Evolutionary conservation across 2,888 invertebrate genomes (phyloP).

Genomic region (Belgica antarctica): DNA sequence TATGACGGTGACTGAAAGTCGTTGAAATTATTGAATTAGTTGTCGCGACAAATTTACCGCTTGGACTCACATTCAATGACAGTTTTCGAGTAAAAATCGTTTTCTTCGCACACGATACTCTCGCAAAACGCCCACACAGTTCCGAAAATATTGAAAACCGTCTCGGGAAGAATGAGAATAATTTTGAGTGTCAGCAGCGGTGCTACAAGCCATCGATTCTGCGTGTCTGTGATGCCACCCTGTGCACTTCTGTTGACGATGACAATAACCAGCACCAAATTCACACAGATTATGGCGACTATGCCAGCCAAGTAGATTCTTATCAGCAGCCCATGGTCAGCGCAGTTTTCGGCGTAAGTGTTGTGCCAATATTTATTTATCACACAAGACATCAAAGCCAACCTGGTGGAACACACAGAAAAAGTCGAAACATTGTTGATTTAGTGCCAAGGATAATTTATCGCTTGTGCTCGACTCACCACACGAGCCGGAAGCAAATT

Average conservation of each 20-base stretch:
- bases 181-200: conserved; percentile 71
- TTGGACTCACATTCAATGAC: conserved; percentile 70
- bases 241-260: conserved; percentile 70
- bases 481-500: conserved; percentile 67
- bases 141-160: conserved; percentile 75
- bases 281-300: conserved; percentile 62
- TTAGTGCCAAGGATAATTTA: conserved; percentile 32
- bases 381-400: conserved; percentile 64
- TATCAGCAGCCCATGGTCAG: conserved; percentile 66
- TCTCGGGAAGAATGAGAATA: conserved; percentile 72
- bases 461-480: conserved; percentile 57
- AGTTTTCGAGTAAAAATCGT: conserved; percentile 67
- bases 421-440: conserved; percentile 7
- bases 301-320: conserved; percentile 71
- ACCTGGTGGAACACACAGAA: conserved; percentile 60
- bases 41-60: background rate
- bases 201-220: conserved; percentile 68
- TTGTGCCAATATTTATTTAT: conserved; percentile 65
- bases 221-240: conserved; percentile 75
- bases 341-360: conserved; percentile 63
- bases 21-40: conserved; percentile 38
- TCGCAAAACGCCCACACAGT: conserved; percentile 79
- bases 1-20: conserved; percentile 66
- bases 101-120: conserved; percentile 65
- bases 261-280: conserved; percentile 64